phyloP scores from a whole-genome alignment of 2,888 invertebrate species.

The Hoplodrina blanda region DNA sequence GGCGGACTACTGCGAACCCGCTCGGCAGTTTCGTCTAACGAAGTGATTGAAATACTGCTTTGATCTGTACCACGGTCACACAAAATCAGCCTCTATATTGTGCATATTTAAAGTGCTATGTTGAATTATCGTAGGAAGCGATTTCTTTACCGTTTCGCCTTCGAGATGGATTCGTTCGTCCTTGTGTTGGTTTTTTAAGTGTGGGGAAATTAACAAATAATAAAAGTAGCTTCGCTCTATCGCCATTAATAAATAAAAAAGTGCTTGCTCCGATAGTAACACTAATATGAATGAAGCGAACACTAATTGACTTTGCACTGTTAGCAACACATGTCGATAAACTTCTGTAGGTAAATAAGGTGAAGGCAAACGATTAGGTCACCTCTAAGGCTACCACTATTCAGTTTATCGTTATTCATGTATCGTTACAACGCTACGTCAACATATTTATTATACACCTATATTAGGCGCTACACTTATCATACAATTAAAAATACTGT shows the following conservation, averaged over 20 bases:
- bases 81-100: conserved; percentile 62
- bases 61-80: conserved; percentile 72
- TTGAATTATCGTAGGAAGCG: conserved; percentile 33
- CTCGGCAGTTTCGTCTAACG: conserved; percentile 84
- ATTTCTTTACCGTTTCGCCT: conserved; percentile 61
- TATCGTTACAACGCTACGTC: conserved; percentile 62
- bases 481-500: background rate
- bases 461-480: background rate
- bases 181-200: conserved; percentile 53
- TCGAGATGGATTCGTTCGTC: conserved; percentile 59
- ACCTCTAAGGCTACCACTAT: conserved; percentile 67
- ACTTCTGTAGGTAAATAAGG: conserved; percentile 74
- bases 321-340: conserved; percentile 59
- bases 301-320: conserved; percentile 26
- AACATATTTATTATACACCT: conserved; percentile 23
- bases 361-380: conserved; percentile 79
- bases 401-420: conserved; percentile 51
- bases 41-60: conserved; percentile 87
- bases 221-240: background rate
- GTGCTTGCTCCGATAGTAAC: background rate
- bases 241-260: background rate
- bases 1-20: conserved; percentile 84
- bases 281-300: conserved; percentile 8
- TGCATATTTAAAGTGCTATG: conserved; percentile 46
- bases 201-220: conserved; percentile 26